Evolutionary conservation across 2,888 invertebrate species (phyloP).

Genomic region (Scaptomyza cyrtandrae): DNA sequence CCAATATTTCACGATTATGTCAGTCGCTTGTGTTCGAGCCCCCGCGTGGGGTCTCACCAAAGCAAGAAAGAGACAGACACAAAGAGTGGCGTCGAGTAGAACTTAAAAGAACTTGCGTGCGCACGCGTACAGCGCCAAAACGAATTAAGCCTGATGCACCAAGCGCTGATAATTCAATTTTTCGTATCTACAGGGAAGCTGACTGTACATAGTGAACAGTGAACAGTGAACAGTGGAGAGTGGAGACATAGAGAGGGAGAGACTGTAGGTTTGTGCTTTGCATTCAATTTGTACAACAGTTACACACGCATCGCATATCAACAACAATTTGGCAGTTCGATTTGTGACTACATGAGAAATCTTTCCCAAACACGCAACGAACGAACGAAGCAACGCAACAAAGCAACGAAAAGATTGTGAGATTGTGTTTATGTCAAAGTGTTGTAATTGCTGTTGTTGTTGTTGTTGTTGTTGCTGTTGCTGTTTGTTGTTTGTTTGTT

Average conservation of each 20-base stretch:
- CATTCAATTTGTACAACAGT: slow-evolving; percentile 76
- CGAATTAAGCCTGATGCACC: slow-evolving; percentile 81
- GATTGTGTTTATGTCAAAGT: slow-evolving; percentile 63
- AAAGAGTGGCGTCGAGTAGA: slow-evolving; percentile 9
- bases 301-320: slow-evolving; percentile 63
- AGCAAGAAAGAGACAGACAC: background rate
- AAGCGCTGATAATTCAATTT: slow-evolving; percentile 83
- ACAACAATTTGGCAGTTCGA: slow-evolving; percentile 79
- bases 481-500: slow-evolving; percentile 15
- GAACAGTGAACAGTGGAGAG: background rate
- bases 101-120: slow-evolving; percentile 72
- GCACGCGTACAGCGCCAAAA: slow-evolving; percentile 83
- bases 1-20: slow-evolving; percentile 83
- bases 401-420: slow-evolving; percentile 4
- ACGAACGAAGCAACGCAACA: slow-evolving; percentile 46
- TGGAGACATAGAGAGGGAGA: background rate
- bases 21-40: slow-evolving; percentile 74
- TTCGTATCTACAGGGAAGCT: slow-evolving; percentile 20
- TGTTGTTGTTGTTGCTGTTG: slow-evolving; percentile 14
- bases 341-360: slow-evolving; percentile 75
- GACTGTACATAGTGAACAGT: background rate
- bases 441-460: slow-evolving; percentile 53
- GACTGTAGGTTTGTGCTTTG: slow-evolving; percentile 25
- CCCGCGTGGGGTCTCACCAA: slow-evolving; percentile 58
- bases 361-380: slow-evolving; percentile 68